Evolutionary conservation across 2,113 vertebrate genomes (phyloP).

Genomic region (Rynchops niger): DNA sequence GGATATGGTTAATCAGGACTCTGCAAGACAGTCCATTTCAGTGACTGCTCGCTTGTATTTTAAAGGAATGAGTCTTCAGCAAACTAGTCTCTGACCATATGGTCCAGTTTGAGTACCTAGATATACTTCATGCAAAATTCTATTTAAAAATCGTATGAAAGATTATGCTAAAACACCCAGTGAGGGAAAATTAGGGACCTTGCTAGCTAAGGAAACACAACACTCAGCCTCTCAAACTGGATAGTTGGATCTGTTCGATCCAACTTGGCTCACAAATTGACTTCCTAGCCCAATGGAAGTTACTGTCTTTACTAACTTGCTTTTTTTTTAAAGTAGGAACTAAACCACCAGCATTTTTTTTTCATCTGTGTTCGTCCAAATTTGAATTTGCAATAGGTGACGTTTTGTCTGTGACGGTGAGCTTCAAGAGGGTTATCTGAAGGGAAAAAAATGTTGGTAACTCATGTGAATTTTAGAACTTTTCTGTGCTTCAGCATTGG

Average conservation of each 20-base stretch:
- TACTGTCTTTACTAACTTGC: not conserved
- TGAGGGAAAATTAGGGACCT: not conserved
- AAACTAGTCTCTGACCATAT: not conserved
- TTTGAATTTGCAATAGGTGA: not conserved
- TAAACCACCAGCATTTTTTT: not conserved
- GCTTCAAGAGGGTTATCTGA: not conserved
- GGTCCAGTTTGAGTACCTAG: not conserved
- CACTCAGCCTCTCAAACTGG: not conserved
- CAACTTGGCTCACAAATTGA: not conserved
- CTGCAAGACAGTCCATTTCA: not conserved
- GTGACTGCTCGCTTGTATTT: not conserved
- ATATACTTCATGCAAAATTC: not conserved
- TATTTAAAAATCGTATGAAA: not conserved
- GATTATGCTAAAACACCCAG: not conserved
- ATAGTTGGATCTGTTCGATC: not conserved
- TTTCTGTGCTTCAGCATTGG: not conserved
- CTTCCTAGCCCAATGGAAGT: not conserved
- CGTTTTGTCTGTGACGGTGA: not conserved
- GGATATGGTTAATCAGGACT: not conserved
- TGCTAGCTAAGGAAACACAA: not conserved
- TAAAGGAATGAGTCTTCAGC: not conserved
- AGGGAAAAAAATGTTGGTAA: not conserved
- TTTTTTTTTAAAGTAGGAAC: not conserved
- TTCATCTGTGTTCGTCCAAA: not conserved
- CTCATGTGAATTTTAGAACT: not conserved